Evolutionary conservation across 2,888 invertebrate species (phyloP), one percentile per base, ranked within the genome.

Genomic region (Margaritifera margaritifera): DNA sequence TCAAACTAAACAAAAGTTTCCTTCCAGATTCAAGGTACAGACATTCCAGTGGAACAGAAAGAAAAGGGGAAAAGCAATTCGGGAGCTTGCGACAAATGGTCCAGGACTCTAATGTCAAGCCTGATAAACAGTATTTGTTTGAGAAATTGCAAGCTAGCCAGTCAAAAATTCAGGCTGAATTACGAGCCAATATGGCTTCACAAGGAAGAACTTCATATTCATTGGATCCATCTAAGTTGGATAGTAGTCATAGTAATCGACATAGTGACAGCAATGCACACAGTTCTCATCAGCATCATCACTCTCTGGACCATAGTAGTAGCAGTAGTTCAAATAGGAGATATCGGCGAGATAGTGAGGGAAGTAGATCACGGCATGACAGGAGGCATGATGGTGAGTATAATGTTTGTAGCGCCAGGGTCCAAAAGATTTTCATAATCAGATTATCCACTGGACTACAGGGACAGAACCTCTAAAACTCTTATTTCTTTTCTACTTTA

Each of bases 71-170:
- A 61, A 77, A 77, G 71, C 69, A 74, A 54, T 67, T 77, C 62
- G 74, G 74, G 59, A 74, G 72, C 52, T 64, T 77, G 24, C 70
- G 72, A 57, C 77, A 74, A 57, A 67, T 77, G 72, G 77, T 77
- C 61, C 74, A 67, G 19, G 77, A 77, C 56, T 64, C 74, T 31
- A 77, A 77, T 68, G 79, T 78, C 58, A 82, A 82, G 67, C 80
- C 82, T n/a, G 82, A 82, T 71, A 81, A 81, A 81, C 71, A 74
- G 63, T 81, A 75, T 69, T 74, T 81, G 69, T 73, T 81, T 70
- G 74, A 79, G 68, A 81, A 81, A 75, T 75, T 81, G 68, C 81
- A 81, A 66, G 78, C 77, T 66, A 79, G 81, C 72, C 81, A 81
- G 69, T 67, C 76, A 51, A 71, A 78, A 64, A 27, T 72, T 57